Percentiles rank a stretch among this genome's conserved stretches.
These are phyloP conservation scores for Fragum sueziense DNA, from an alignment of 2,888 invertebrate genomes.

Conservation along the genomic window DNA sequence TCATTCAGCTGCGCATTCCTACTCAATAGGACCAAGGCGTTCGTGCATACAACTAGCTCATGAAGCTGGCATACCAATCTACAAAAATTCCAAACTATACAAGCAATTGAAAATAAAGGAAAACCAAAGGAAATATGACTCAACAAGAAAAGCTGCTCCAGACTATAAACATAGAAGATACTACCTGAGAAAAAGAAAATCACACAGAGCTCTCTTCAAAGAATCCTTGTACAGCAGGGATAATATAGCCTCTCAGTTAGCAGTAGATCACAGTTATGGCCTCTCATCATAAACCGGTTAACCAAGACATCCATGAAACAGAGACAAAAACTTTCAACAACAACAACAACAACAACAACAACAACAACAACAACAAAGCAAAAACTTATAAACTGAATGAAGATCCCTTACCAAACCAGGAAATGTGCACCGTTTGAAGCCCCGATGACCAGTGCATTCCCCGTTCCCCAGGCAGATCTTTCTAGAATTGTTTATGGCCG, in stretches of 20 bases:
- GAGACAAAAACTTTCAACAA: neutral
- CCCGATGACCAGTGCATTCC: neutral
- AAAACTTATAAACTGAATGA: neutral
- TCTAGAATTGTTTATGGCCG: neutral
- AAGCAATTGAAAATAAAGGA: neutral
- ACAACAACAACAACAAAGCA: neutral
- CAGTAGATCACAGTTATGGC: neutral
- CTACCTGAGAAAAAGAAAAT: neutral
- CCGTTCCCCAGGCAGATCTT: neutral
- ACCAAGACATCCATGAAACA: neutral
- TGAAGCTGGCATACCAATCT: neutral
- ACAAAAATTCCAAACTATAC: neutral
- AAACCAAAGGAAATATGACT: neutral
- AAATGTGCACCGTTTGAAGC: neutral
- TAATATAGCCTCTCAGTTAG: neutral
- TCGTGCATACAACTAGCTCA: neutral
- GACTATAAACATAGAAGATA: neutral
- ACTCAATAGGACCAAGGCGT: neutral
- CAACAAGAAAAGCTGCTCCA: neutral
- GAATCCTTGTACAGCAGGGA: neutral
- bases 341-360: neutral
- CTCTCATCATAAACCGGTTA: neutral
- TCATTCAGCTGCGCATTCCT: neutral
- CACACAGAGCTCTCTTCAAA: neutral
- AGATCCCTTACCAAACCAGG: neutral